phyloP scores from a whole-genome alignment of 2,797 vertebrate species.

The Megalops cyprinoides region DNA sequence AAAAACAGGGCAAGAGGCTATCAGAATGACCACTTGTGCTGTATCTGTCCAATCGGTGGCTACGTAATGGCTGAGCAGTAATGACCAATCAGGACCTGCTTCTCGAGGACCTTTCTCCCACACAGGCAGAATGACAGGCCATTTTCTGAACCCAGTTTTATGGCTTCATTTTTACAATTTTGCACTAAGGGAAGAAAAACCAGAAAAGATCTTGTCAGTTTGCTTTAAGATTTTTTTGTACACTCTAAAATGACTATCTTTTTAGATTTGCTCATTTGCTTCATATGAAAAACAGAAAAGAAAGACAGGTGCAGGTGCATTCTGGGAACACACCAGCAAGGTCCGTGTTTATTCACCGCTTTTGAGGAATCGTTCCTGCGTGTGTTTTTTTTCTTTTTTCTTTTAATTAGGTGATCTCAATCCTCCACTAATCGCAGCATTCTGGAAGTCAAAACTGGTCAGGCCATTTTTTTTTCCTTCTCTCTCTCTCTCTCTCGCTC shows the following conservation, averaged over 20 bases:
- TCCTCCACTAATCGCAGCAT: slow-evolving; percentile 11
- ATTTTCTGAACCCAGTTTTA: too few species aligned
- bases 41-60: not conserved
- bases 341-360: not conserved
- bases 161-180: not conserved
- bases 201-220: too few species aligned
- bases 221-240: too few species aligned
- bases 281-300: not conserved
- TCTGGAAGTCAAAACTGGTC: slow-evolving; percentile 57
- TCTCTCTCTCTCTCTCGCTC: slow-evolving; percentile 60
- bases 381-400: not conserved
- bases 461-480: slow-evolving; percentile 62
- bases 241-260: too few species aligned
- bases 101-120: not conserved
- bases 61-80: not conserved
- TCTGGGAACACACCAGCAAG: too few species aligned
- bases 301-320: not conserved
- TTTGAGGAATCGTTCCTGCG: not conserved
- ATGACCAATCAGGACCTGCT: not conserved
- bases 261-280: too few species aligned
- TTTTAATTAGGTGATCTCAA: not conserved
- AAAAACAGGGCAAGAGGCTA: not conserved
- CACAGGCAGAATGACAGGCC: not conserved
- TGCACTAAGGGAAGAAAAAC: too few species aligned
- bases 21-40: not conserved